phyloP scores from a whole-genome alignment of 1,140 invertebrate genomes.

The Brachystomella parvula region DNA sequence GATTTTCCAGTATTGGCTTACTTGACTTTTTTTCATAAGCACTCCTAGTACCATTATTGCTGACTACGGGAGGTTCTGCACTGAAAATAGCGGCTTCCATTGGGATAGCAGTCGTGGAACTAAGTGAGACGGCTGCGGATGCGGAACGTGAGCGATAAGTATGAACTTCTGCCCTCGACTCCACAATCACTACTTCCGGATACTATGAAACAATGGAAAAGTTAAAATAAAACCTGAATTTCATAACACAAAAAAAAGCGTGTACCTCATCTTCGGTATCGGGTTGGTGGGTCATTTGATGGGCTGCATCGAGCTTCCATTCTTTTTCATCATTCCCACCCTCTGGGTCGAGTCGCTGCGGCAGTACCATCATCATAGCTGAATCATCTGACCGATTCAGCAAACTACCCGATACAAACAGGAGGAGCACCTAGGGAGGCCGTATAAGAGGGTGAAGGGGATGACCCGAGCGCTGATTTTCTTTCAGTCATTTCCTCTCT shows the following conservation, averaged over 20 bases:
- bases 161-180: constrained; percentile 3
- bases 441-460: neutral
- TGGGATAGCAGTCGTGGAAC: neutral
- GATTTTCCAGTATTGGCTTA: neutral
- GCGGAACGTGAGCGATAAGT: neutral
- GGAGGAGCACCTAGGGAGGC: neutral
- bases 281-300: neutral
- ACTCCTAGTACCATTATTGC: no score
- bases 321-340: neutral
- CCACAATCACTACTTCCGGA: neutral
- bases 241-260: no score
- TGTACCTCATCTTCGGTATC: constrained; percentile 7
- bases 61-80: no score
- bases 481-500: neutral
- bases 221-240: no score
- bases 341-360: neutral
- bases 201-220: neutral
- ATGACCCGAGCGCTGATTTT: neutral
- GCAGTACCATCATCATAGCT: neutral
- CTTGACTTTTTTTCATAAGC: no score
- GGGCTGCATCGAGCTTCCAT: neutral
- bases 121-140: neutral
- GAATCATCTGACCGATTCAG: neutral
- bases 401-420: neutral
- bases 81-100: neutral